phyloP scores from a whole-genome alignment of 1,140 invertebrate genomes.

The Diabrotica virgifera region DNA sequence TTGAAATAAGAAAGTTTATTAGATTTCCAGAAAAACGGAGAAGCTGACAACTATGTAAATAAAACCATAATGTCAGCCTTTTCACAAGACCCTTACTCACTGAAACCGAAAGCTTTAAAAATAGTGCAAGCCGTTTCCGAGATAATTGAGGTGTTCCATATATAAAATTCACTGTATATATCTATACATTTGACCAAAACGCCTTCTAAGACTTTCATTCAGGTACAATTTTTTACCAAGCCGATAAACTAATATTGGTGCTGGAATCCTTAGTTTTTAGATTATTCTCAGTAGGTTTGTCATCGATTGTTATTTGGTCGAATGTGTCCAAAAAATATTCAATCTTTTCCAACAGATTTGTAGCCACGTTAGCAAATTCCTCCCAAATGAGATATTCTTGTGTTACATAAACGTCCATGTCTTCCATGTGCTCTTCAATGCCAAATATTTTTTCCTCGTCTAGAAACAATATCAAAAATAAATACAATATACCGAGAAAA shows the following conservation, averaged over 20 bases:
- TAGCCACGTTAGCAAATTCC: slow-evolving; percentile 62
- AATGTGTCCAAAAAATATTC: slow-evolving; percentile 47
- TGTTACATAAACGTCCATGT: slow-evolving; percentile 40
- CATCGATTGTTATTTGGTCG: slow-evolving; percentile 36
- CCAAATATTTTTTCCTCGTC: slow-evolving; percentile 48
- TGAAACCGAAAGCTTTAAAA: too few relatives aligned
- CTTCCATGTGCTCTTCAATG: slow-evolving; percentile 41
- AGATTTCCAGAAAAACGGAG: too few relatives aligned
- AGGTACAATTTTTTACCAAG: slow-evolving; percentile 36
- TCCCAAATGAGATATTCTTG: slow-evolving; percentile 56
- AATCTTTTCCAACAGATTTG: slow-evolving; percentile 58
- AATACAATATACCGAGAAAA: too few relatives aligned
- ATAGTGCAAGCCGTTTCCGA: too few relatives aligned
- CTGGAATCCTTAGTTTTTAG: slow-evolving; percentile 38
- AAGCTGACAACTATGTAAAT: too few relatives aligned
- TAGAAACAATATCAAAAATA: not conserved
- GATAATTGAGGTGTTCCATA: too few relatives aligned
- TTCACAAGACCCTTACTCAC: too few relatives aligned
- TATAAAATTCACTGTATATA: not conserved
- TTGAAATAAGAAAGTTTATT: too few relatives aligned
- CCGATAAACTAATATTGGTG: slow-evolving; percentile 46
- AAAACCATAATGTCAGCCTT: too few relatives aligned
- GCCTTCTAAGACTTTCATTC: not conserved
- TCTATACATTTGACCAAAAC: too few relatives aligned
- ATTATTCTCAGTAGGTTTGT: slow-evolving; percentile 19